Base-by-base conservation (phyloP, 35 echinoderm and acorn worm species). In the Apostichopus californicus region DNA sequence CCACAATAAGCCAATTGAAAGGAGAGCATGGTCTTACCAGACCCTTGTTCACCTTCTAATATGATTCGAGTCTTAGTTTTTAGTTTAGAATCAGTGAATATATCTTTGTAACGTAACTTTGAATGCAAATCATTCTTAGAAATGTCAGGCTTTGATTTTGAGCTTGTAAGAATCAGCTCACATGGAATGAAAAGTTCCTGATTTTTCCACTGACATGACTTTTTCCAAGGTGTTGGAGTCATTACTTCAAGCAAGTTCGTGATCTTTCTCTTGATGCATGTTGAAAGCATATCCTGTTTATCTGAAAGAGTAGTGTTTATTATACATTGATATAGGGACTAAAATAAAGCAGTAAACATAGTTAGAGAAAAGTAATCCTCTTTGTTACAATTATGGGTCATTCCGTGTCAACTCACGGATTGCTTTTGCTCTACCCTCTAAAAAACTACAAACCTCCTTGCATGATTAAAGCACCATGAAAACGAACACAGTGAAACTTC, bases 141-240 rank as follows among this genome's bases (percentile, higher is more conserved):
- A 6, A 5, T 24, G 52, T 52, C 26, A 34, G 9, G 20, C 18
- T 20, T 26, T 34, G 78, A 12, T 25, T 79, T 79, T 4, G 78
- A 79, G 18, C 6, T 5, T 5, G 78, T 79, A 12, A 79, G 11
- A 24, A 79, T 23, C 22, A 79, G 52, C 20, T 23, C 78, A 3
- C 4, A 34, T 5, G 23, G 9, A 25, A 79, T 52, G 22, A 52
- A 79, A 25, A 79, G 78, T 24, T 79, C 78, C 5, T 5, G 6
- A 6, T 18, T 10, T 12, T 20, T 79, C 78, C 78, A 79, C 11
- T 52, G 11, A 25, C 78, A 79, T 12, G 78, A 79, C 22, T 79
- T 79, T 52, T 79, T 79, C 78, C 78, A 79, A 6, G 78, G 78
- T 25, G 26, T 12, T 34, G 78, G 78, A 25, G 78, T 79, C 78